Base-by-base conservation (phyloP, 2,888 invertebrate species). In the Osedax fenrisi region DNA sequence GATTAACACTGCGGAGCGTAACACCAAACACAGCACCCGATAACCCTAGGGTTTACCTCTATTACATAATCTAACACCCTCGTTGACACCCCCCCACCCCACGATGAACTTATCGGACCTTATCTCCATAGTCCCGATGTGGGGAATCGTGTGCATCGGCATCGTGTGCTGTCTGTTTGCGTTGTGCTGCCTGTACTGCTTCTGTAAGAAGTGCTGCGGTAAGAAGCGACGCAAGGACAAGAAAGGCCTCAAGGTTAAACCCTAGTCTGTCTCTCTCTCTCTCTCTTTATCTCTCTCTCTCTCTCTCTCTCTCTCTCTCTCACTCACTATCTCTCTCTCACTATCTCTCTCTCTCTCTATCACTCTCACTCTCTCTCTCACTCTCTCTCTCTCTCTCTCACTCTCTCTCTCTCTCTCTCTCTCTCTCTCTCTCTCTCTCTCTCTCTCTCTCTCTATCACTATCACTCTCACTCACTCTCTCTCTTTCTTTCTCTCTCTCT, bases 401-500 rank as follows among this genome's bases (percentile, higher is more conserved):
- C 61, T 59, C 59, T 2, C 68, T 64, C 72, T 64, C 61, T 71
- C 25, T 72, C 62, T 72, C 62, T 2, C 10, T 72, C 59, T 25
- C 72, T 2, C 72, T 25, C 62, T 64, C 62, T 2, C 61, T 72
- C 59, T 72, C 62, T 64, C 62, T 59, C 72, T 71, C 23, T 62
- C 26, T 64, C 72, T 72, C 61, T 62, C 62, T 23, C 67, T 26
- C 70, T 26, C 70, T 26, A 25, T 59, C 2, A 26, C 26, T 70
- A 1, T 70, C 26, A 17, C 59, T 70, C 26, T 72, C 72, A 64
- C 75, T 75, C 66, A 25, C 67, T 77, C 75, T 77, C 71, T 56
- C 75, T 77, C 71, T 72, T 74, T 75, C 26, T 66, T 67, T 75
- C 76, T 70, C 76, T 72, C 61, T 26, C 61, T 71, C 26, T 71